Conservation (phyloP, 2,888 invertebrate species). For the Nomada ruficornis region DNA sequence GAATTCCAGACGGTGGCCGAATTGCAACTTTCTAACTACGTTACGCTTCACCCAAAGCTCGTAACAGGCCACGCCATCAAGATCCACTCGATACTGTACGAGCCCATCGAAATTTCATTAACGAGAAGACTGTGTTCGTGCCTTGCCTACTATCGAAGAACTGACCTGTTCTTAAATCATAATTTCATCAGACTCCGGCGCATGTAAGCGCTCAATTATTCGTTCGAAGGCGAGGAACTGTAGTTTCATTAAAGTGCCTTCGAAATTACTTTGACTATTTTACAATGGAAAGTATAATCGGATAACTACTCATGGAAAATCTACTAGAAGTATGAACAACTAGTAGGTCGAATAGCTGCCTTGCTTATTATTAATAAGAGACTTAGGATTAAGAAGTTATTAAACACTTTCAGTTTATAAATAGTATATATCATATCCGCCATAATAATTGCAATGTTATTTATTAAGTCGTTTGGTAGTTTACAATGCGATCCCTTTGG, state of each 20-base stretch:
- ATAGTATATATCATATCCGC: neutral
- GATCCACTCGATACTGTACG: slow-evolving; percentile 38
- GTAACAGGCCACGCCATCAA: slow-evolving; percentile 34
- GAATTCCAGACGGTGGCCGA: slow-evolving; percentile 29
- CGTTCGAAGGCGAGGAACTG: slow-evolving; percentile 3
- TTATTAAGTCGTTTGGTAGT: neutral
- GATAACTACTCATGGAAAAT: neutral
- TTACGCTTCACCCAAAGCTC: slow-evolving; percentile 15
- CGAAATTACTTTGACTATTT: slow-evolving; percentile 23
- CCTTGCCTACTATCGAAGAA: slow-evolving; percentile 23
- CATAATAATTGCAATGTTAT: neutral
- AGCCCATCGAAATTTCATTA: slow-evolving; percentile 47
- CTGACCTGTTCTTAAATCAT: slow-evolving; percentile 31
- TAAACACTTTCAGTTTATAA: neutral
- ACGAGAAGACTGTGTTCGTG: neutral
- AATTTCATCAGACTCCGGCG: slow-evolving; percentile 21
- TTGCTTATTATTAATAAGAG: neutral
- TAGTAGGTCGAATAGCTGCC: too few species aligned
- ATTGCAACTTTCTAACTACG: slow-evolving; percentile 42
- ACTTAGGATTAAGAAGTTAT: neutral
- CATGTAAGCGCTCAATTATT: slow-evolving; percentile 15
- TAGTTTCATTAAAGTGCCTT: neutral
- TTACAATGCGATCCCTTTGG: neutral
- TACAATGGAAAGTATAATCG: neutral
- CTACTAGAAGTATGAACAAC: too few species aligned